Conservation (phyloP, 2,888 invertebrate genomes). For the Chymomyza fuscimana region DNA sequence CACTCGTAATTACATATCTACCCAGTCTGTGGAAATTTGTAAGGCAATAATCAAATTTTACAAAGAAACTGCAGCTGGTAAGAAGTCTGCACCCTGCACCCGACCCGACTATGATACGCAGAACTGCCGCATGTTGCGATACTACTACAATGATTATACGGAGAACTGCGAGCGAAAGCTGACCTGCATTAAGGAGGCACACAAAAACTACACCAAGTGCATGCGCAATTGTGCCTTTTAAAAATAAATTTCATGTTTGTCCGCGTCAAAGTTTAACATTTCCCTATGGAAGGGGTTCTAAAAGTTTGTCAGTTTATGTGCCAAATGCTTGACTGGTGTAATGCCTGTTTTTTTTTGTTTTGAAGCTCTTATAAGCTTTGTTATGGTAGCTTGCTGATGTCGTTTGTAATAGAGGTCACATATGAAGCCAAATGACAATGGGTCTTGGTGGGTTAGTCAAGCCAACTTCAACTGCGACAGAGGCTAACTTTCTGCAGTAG, state of each 20-base stretch:
- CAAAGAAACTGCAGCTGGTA: too few relatives aligned
- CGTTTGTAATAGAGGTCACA: constrained; percentile 67
- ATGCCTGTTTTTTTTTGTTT: constrained; percentile 3
- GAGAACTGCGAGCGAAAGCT: neutral
- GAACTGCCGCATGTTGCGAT: neutral
- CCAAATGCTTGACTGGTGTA: constrained; percentile 59
- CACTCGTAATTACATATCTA: too few relatives aligned
- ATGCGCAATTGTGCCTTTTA: neutral
- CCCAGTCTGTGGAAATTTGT: too few relatives aligned
- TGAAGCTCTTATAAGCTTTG: constrained; percentile 41
- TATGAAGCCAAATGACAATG: constrained; percentile 42
- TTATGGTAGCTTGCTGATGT: constrained; percentile 49
- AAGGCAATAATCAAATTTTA: too few relatives aligned
- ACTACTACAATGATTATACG: neutral
- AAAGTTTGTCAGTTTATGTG: constrained; percentile 68
- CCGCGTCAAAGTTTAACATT: neutral
- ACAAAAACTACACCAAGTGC: neutral
- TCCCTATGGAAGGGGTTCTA: neutral
- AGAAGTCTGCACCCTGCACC: neutral
- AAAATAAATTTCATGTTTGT: constrained; percentile 5
- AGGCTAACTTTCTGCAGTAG: neutral
- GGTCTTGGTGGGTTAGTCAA: constrained; percentile 13
- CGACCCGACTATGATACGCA: neutral
- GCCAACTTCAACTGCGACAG: constrained; percentile 8
- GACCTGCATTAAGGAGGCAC: neutral